Evolutionary conservation across 2,113 vertebrate species (phyloP).

Genomic region (Eudyptes chrysolophus): DNA sequence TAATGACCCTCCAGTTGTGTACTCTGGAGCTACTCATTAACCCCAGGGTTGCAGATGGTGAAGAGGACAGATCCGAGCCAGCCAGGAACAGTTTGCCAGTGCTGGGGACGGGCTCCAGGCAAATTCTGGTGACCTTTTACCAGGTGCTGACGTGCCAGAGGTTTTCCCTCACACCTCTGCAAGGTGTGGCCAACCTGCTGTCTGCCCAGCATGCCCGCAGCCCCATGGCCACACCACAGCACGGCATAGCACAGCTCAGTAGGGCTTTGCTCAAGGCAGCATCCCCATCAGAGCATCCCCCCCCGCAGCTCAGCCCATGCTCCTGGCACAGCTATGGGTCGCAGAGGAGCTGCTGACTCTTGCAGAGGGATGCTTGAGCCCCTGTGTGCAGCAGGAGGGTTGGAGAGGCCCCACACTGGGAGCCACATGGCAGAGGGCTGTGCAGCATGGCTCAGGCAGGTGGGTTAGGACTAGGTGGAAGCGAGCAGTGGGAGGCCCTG

Average conservation of each 20-base stretch:
- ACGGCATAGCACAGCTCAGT: neutral
- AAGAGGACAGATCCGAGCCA: neutral
- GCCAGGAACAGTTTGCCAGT: conserved; percentile 16
- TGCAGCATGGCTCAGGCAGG: neutral
- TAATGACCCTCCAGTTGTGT: conserved; percentile 73
- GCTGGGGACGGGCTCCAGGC: neutral
- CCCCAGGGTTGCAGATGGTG: conserved; percentile 62
- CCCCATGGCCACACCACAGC: neutral
- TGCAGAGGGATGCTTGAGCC: neutral
- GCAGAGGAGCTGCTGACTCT: neutral
- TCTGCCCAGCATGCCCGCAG: neutral
- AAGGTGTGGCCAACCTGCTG: neutral
- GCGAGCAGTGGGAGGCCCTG: neutral
- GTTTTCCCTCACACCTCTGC: conserved; percentile 18
- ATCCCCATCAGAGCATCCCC: neutral
- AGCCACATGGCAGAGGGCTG: neutral
- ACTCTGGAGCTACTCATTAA: conserved; percentile 71
- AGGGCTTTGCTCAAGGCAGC: neutral
- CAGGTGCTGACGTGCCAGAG: neutral
- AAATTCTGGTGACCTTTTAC: conserved; percentile 48
- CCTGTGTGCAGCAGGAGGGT: neutral
- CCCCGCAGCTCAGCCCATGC: neutral
- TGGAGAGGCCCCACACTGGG: neutral
- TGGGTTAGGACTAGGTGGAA: neutral
- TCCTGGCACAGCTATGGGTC: neutral